Base-by-base conservation (phyloP, 1,140 invertebrate genomes). In the Thalassaphorura encarpata region DNA sequence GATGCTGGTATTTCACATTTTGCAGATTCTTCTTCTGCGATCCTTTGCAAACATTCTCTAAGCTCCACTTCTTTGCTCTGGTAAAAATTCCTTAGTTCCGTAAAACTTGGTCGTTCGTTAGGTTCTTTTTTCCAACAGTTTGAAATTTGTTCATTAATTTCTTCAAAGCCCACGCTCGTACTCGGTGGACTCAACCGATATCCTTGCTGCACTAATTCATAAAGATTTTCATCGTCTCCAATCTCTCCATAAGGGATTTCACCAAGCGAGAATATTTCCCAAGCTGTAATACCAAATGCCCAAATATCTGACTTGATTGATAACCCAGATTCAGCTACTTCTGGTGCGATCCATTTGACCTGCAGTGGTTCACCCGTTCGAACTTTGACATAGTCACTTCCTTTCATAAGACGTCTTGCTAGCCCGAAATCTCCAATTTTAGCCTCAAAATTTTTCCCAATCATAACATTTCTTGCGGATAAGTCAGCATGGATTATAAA, bases 211-310 rank as follows among this genome's bases (percentile, higher is more conserved):
- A n/a, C n/a, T n/a, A n/a, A n/a, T n/a, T n/a, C n/a, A n/a, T n/a
- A n/a, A n/a, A n/a, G n/a, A n/a, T n/a, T n/a, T n/a, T n/a, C n/a
- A n/a, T n/a, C n/a, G n/a, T n/a, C n/a, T n/a, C n/a, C n/a, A n/a
- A 89, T 78, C 28, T 84, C 84, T 1, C 86, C 85, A 70, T 87
- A 87, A 11, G 84, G 84, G 2, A 79, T 80, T 0, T 81, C 79
- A 45, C 81, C 86, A 66, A 89, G 69, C 15, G 84, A 87, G 27
- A 81, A 81, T 40, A 91, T 89, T 71, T 91, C 87, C 86, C 86
- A 90, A 0, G 89, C 69, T 4, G 89, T 75, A 0, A 90, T 75
- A 11, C 81, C 85, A 63, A 82, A 89, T 0, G 85, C 80, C 86
- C 87, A 91, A 0, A 89, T 81, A 62, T 91, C 87, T 58, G 82